Base-by-base conservation (phyloP, 2,797 vertebrate genomes). In the Molossus alvarezi region DNA sequence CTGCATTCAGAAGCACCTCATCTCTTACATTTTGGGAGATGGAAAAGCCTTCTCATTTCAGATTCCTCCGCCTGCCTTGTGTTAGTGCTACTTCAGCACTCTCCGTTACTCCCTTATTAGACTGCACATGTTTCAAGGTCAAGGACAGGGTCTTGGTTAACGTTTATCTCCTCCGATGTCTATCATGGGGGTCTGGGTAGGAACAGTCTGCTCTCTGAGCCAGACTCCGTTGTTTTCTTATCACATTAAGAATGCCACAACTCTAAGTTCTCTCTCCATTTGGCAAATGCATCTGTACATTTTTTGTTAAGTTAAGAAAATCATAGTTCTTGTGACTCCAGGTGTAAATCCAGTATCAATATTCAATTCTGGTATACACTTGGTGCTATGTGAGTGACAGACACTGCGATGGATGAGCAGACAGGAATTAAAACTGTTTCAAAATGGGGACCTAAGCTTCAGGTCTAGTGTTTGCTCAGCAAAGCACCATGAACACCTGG, bases 211-310 rank as follows among this genome's bases (percentile, higher is more conserved):
- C 41, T 91, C 82, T 95, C 27, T 21, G 45, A 71, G 69, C 9
- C 65, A 86, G 75, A 95, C 89, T 71, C 51, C 17, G 72, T 87
- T 94, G n/a, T 67, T 83, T 88, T 86, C 53, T 48, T 57, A 33
- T 87, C 29, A 27, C 2, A 13, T 67, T 48, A 53, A 48, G 25
- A 76, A 60, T 80, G 21, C 48, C 14, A 64, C 17, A 90, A 65
- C 7, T 95, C n/a, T 64, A 87, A 69, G 88, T 92, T 79, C 8
- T 85, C 53, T 88, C 27, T 64, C 23, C 33, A 41, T 55, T 72
- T 45, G 10, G 45, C 90, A 92, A 92, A 33, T 64, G 9, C 65
- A 72, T 51, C 29, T 88, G 58, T 69, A 76, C n/a, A 60, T 62
- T 92, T 41, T 62, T 48, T 94, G 72, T 57, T 87, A 84, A 90